phyloP scores from a whole-genome alignment of 2,888 invertebrate genomes.

The Drosophila atroscutellata region DNA sequence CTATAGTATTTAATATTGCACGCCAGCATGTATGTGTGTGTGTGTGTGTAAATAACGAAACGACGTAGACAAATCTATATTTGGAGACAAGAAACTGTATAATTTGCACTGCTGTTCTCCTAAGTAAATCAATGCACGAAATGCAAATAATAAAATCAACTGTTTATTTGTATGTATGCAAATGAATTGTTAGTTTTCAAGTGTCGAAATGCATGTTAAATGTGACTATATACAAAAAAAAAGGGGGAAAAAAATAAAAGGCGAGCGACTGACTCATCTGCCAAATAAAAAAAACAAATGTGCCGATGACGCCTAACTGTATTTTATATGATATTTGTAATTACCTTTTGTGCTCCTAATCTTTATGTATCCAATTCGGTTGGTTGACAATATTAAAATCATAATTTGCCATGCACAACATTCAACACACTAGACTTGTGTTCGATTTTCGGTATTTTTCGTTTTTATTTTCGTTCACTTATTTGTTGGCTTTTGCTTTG shows the following conservation, averaged over 20 bases:
- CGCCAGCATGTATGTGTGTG: conserved; percentile 4
- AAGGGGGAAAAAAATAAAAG: background rate
- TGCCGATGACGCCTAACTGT: conserved; percentile 46
- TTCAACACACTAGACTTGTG: conserved; percentile 50
- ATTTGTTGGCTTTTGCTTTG: conserved; percentile 81
- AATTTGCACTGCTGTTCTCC: conserved; percentile 34
- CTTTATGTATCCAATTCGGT: conserved; percentile 46
- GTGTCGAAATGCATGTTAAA: conserved; percentile 60
- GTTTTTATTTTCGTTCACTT: conserved; percentile 81
- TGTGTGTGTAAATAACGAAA: conserved; percentile 43
- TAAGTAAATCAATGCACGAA: conserved; percentile 21
- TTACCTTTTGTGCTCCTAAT: conserved; percentile 58
- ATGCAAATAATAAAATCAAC: conserved; percentile 17
- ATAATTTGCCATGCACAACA: conserved; percentile 36
- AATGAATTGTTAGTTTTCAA: conserved; percentile 48
- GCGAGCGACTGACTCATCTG: conserved; percentile 61
- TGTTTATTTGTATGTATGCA: conserved; percentile 11
- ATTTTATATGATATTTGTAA: conserved; percentile 32
- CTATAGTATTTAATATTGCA: conserved; percentile 35
- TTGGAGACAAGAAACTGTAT: conserved; percentile 55
- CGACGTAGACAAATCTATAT: conserved; percentile 61
- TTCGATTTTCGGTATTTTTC: conserved; percentile 72
- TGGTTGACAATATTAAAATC: conserved; percentile 19
- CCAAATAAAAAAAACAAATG: conserved; percentile 28
- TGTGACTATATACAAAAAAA: conserved; percentile 23